A percentile compares a stretch with the other conserved stretches of the same genome.
These are phyloP conservation scores for Agrochola lota DNA, from an alignment of 2,888 invertebrate species.

Conservation along the genomic window DNA sequence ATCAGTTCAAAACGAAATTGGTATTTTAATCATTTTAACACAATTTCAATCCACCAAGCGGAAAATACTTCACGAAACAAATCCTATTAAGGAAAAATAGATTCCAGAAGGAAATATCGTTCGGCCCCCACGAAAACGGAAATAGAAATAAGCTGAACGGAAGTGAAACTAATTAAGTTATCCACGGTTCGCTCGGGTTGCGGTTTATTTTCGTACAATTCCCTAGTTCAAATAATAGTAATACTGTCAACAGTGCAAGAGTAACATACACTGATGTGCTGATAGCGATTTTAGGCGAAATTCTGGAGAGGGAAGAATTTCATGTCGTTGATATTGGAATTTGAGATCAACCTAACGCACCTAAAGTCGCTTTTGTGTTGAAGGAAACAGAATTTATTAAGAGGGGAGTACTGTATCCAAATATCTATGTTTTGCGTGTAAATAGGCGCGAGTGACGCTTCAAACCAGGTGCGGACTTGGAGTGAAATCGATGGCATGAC, in stretches of 20 bases:
- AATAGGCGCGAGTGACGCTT: constrained; percentile 87
- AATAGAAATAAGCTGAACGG: constrained; percentile 89
- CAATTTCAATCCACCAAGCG: constrained; percentile 71
- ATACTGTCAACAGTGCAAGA: constrained; percentile 86
- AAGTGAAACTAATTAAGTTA: constrained; percentile 90
- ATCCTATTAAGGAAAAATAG: constrained; percentile 88
- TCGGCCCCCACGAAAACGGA: constrained; percentile 86
- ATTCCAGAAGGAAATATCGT: constrained; percentile 84
- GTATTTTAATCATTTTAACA: constrained; percentile 81
- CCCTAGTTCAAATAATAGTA: constrained; percentile 85
- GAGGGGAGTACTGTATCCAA: constrained; percentile 84
- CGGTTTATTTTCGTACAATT: constrained; percentile 88
- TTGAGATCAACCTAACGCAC: constrained; percentile 66
- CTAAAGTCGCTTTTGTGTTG: constrained; percentile 73
- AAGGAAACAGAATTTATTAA: constrained; percentile 69
- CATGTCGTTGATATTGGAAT: constrained; percentile 65
- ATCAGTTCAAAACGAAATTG: constrained; percentile 72
- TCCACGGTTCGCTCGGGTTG: constrained; percentile 85
- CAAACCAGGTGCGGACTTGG: constrained; percentile 87
- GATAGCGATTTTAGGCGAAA: constrained; percentile 85
- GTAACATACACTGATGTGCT: constrained; percentile 84
- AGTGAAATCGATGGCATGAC: constrained; percentile 85
- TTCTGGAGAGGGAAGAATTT: constrained; percentile 77
- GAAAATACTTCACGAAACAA: constrained; percentile 81
- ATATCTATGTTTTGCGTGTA: constrained; percentile 89